phyloP scores from a whole-genome alignment of 2,888 invertebrate genomes.

The Teleiodes luculella region DNA sequence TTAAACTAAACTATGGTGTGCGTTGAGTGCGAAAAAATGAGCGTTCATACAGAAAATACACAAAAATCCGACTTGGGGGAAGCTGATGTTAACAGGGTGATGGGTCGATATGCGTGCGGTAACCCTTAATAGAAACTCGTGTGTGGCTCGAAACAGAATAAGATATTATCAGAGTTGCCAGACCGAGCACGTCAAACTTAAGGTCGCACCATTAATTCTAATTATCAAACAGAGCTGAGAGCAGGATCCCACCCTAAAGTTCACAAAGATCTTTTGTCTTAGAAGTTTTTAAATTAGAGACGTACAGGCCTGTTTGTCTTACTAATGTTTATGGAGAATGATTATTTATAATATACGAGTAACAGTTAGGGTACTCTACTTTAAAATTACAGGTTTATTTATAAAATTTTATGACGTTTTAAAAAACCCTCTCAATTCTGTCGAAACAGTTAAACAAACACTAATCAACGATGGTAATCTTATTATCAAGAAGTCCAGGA shows the following conservation, averaged over 20 bases:
- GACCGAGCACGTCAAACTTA: conserved; percentile 14
- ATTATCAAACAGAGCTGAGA: conserved; percentile 23
- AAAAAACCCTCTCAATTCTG: background rate
- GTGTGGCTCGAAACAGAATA: conserved; percentile 2
- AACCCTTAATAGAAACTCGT: background rate
- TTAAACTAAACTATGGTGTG: no score
- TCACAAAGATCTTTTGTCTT: conserved; percentile 13
- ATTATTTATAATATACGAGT: no score
- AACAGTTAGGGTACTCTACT: no score
- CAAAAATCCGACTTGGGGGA: no score
- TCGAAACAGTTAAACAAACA: conserved; percentile 13
- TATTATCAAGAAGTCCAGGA: conserved; percentile 4
- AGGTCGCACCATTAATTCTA: conserved; percentile 18
- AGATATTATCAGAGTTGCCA: background rate
- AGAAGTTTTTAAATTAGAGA: conserved; percentile 5
- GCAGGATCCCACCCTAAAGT: conserved; percentile 8
- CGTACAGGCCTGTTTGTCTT: background rate
- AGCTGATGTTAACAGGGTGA: no score
- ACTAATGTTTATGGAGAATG: no score
- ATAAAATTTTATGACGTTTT: no score
- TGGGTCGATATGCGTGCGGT: background rate
- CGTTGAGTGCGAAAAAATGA: no score
- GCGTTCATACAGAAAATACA: no score
- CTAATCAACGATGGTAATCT: conserved; percentile 18
- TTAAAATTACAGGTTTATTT: no score